phyloP scores from a whole-genome alignment of 1,140 invertebrate species.

The Thereuonema tuberculata region DNA sequence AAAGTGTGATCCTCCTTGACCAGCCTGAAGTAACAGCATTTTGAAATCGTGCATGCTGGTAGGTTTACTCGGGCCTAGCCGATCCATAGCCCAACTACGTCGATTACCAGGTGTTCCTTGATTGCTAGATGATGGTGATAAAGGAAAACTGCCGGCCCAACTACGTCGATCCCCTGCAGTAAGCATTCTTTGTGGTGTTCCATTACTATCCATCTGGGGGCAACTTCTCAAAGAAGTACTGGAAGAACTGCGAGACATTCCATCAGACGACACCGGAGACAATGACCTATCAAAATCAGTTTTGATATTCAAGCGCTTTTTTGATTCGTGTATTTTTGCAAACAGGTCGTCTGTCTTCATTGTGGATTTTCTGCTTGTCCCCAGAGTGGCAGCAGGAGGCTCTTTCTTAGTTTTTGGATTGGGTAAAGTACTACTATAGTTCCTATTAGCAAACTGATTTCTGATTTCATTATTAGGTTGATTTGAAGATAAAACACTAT shows the following conservation, averaged over 20 bases:
- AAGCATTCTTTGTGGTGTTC: not conserved
- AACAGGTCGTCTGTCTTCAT: constrained; percentile 22
- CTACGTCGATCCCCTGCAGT: constrained; percentile 5
- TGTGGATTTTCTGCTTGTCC: not conserved
- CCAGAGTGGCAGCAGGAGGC: too few relatives aligned
- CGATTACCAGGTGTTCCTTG: not conserved
- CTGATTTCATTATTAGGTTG: too few relatives aligned
- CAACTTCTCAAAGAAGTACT: not conserved
- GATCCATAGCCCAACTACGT: constrained; percentile 18
- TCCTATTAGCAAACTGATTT: too few relatives aligned
- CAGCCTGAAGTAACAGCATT: constrained; percentile 21
- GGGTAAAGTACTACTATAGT: too few relatives aligned
- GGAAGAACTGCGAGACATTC: too few relatives aligned
- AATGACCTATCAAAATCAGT: constrained; percentile 17
- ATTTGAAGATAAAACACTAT: too few relatives aligned
- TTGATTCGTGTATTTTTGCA: constrained; percentile 22
- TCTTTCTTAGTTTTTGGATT: too few relatives aligned
- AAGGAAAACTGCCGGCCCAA: constrained; percentile 4
- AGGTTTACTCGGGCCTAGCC: constrained; percentile 20
- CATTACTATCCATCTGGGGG: not conserved
- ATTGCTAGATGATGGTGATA: not conserved
- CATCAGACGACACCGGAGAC: constrained; percentile 17
- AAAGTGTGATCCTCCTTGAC: constrained; percentile 7
- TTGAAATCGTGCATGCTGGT: constrained; percentile 26
- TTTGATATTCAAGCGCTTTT: constrained; percentile 22